Base-by-base conservation (phyloP, 2,113 vertebrate species). In the Strix aluco region DNA sequence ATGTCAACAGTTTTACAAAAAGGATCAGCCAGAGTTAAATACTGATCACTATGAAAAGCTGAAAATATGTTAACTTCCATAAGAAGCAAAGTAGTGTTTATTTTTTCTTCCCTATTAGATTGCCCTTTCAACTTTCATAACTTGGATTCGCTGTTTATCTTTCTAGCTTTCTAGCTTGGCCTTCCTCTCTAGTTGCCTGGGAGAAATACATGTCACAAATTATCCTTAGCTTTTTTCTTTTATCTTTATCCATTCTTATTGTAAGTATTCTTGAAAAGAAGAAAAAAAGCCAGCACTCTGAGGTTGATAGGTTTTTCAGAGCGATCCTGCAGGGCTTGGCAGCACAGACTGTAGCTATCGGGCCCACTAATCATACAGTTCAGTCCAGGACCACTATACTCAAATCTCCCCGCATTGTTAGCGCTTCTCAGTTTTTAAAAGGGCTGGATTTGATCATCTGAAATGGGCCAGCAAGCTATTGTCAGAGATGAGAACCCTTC, bases 131-230 rank as follows among this genome's bases (percentile, higher is more conserved):
- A 46, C 81, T 86, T 87, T 16, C 72, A 91, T 52, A 66, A 70
- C 77, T 75, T 91, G 58, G 65, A 79, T 84, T 91, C 57, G 10
- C 29, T 77, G 63, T 70, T 96, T 88, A 46, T 47, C 71, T 88
- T 81, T 72, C 44, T 34, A 40, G 27, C 71, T 88, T 81, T 72
- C 44, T 34, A 40, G 27, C 55, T 86, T 18, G 4, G 55, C 29
- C 29, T 90, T 61, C 51, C 44, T 78, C 63, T 59, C 27, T 61
- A 42, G 3, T n/a, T 59, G 44, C 9, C 36, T 71, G 26, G 32
- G 14, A 91, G 42, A 73, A 94, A 81, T 27, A 9, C 7, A 21
- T 17, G 23, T 34, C 86, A 82, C 27, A 86, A 83, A 32, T 55
- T 66, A 86, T 27, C 29, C 44, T 63, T 11, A 52, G 42, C 2